Evolutionary conservation across 2,797 vertebrate genomes (phyloP), one percentile per base, ranked within the genome.

Genomic region (Tauraco hartlaubi): DNA sequence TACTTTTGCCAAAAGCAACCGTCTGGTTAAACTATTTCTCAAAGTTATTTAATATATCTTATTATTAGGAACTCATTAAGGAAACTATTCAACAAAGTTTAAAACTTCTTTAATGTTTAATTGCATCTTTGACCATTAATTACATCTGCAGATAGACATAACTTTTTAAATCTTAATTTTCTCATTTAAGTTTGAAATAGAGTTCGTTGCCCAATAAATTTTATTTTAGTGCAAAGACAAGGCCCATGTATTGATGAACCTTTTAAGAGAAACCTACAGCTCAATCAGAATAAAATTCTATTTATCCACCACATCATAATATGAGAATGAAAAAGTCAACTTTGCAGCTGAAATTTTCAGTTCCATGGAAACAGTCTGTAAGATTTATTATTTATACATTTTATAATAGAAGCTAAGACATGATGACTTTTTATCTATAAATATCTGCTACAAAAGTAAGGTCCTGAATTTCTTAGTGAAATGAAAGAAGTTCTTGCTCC

Each of bases 161-260:
- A 86, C 83, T 88, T 94, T 94, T 96, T 56, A 96, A 91, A 97
- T 87, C 92, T 96, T 96, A 93, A 90, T 96, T 89, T 95, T 95
- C 77, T 88, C 85, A 96, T 96, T 95, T 95, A 88, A 41, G 23
- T 82, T 90, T 76, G 67, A 92, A 96, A 94, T 78, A 51, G 44
- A 69, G 59, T 55, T 95, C 37, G 1, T 71, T 75, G 44, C 51
- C 33, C 80, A 87, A 63, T 82, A 85, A 26, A 90, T 95, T 95
- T 92, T 48, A 83, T 74, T 90, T 93, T 78, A 94, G 44, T 73
- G 35, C 48, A 90, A 55, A 72, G 74, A 75, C 35, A 55, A 63
- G 31, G 29, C 12, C 31, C 41, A 11, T 31, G 41, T 85, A 92
- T 56, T 90, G 66, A 92, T 84, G 88, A 81, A 90, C 22, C 15